Base-by-base conservation (phyloP, 1,140 invertebrate species). In the Mamestra configurata region DNA sequence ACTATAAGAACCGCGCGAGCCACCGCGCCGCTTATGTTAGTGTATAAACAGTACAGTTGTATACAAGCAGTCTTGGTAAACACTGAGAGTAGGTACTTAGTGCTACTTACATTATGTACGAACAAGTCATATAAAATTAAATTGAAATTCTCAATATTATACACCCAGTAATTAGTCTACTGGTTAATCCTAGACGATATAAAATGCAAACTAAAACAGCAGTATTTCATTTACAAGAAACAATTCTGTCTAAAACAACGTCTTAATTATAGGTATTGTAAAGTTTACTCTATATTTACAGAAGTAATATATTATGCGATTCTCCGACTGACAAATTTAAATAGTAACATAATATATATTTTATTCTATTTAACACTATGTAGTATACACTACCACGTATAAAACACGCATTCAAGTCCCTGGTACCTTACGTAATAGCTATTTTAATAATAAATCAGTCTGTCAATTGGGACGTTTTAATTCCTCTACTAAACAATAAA, bases 191-290 rank as follows among this genome's bases (percentile, higher is more conserved):
- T 94, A 93, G 82, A 90, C 84, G 66, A 90, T 95, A 95, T 91
- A 94, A 94, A 94, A 94, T 94, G 93, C 93, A 94, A 94, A 93
- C 92, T 93, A 94, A 93, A 94, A 94, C 92, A 94, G 92, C 88
- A 93, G 92, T 92, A 94, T 93, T 93, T 89, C 87, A 91, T 93
- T 92, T 92, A 93, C 92, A 93, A 92, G 92, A 93, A 94, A 93
- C 90, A 91, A 92, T 85, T 93, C 84, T 90, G 86, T 90, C 88
- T 93, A 90, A 92, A 94, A 94, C 91, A 93, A 94, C 89, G 82
- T 85, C 84, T 88, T 92, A 89, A 51, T 79, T 89, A 88, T 31
- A 3, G n/a, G 5, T 76, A 77, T 82, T 88, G 81, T 87, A 88
- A 90, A 89, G 79, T 87, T 87, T 83, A 87, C 49, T 86, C 92